Base-by-base conservation (phyloP, 2,113 vertebrate genomes). In the Caranx ignobilis region DNA sequence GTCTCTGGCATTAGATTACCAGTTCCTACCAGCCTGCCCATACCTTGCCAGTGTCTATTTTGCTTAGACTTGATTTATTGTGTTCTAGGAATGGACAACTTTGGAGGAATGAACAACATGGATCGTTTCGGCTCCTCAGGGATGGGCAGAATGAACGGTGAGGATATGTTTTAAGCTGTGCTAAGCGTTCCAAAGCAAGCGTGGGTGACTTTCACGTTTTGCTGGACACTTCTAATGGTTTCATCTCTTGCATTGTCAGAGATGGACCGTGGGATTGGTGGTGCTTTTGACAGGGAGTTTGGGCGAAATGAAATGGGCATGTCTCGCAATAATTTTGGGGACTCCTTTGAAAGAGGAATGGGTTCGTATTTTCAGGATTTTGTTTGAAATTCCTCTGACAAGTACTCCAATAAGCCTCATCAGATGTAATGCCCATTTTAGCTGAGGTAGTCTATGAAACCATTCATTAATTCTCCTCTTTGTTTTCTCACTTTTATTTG, bases 71-170 rank as follows among this genome's bases (percentile, higher is more conserved):
- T 48, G 45, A 2, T 62, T 60, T 41, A 1, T 4, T 19, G 75
- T 63, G 72, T 45, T 94, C 80, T 18, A 99, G 97, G 97, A 82
- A 97, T 98, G 96, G 98, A 99, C 60, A 97, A 97, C 77, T 97
- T 97, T 81, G 95, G 95, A 50, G 95, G 94, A n/a, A 96, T 94
- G 92, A 97, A 95, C 89, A 95, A 93, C 90, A 95, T 98, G 90
- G 97, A 97, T 52, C 96, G 97, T 67, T 99, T 97, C 86, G 96
- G 96, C 7, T 94, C 94, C 4, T 96, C 96, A 3, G 98, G 98
- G 39, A 97, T 99, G 95, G 96, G 96, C 82, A 94, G 97, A 83
- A 97, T 98, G 94, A 97, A 96, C 0, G 97, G 97, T 98, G 90
- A 96, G 94, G 18, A 41, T 5, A n/a, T 2, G 2, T 43, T 50